Evolutionary conservation across 1,140 invertebrate genomes (phyloP).

Genomic region (Zaprionus taronus): DNA sequence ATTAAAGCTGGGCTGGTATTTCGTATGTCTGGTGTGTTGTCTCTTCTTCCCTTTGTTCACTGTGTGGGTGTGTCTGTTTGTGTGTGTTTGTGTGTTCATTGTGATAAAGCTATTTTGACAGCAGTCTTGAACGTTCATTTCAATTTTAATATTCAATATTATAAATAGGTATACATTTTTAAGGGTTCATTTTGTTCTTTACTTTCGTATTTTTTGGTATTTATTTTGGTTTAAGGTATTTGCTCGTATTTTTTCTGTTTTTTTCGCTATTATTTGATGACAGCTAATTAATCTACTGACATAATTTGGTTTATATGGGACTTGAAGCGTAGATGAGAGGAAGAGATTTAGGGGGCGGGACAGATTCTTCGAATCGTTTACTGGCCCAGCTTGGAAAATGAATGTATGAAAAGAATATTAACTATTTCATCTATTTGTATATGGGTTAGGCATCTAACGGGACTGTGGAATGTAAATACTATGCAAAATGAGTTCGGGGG

Average conservation of each 20-base stretch:
- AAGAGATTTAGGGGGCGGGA: neutral
- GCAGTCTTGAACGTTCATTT: conserved; percentile 82
- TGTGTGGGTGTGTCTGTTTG: conserved; percentile 29
- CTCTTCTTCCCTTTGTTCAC: conserved; percentile 28
- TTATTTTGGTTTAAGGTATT: conserved; percentile 1
- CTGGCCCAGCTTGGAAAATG: neutral
- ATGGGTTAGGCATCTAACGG: neutral
- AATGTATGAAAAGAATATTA: neutral
- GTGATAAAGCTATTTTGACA: conserved; percentile 83
- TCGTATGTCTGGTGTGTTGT: conserved; percentile 32
- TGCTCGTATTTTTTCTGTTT: conserved; percentile 11
- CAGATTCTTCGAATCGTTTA: conserved; percentile 3
- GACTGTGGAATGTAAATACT: conserved; percentile 17
- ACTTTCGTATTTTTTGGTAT: conserved; percentile 13
- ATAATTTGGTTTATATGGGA: neutral
- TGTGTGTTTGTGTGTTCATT: conserved; percentile 44
- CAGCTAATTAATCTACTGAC: conserved; percentile 22
- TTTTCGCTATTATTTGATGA: conserved; percentile 12
- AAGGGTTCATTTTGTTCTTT: conserved; percentile 45
- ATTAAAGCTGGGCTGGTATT: conserved; percentile 72
- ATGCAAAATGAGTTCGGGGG: neutral
- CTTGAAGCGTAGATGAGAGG: neutral
- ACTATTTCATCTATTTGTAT: neutral
- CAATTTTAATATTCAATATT: conserved; percentile 82
- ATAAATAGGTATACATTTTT: conserved; percentile 81